A percentile compares a stretch with the other conserved stretches of the same genome.
Evolutionary conservation across 2,113 vertebrate species (phyloP).

Genomic region (Lagopus leucura): DNA sequence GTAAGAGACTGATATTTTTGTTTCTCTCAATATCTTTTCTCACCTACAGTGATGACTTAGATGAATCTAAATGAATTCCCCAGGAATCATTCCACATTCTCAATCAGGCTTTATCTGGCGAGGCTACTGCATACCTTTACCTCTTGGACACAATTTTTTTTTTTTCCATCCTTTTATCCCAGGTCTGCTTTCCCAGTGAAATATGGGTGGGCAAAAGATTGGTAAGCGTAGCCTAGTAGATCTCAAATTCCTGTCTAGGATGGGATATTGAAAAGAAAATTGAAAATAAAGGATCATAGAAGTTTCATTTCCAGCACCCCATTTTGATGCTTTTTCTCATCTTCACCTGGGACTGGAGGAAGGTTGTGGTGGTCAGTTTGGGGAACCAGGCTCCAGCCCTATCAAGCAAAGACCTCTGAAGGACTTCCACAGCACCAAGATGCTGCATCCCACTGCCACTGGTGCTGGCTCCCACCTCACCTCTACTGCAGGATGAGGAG

Average conservation of each 20-base stretch:
- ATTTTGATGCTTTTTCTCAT: neutral
- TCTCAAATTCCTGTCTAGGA: neutral
- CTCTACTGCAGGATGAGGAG: neutral
- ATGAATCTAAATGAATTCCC: neutral
- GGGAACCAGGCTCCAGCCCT: neutral
- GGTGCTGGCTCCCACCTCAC: no score
- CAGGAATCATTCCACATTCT: neutral
- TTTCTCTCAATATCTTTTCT: neutral
- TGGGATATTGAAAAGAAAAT: neutral
- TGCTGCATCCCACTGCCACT: neutral
- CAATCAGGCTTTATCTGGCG: neutral
- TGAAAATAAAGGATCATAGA: neutral
- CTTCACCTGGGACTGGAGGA: neutral
- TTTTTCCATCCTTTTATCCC: neutral
- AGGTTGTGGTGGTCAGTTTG: neutral
- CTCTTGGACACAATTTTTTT: neutral
- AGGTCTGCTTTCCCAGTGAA: neutral
- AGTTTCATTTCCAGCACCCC: neutral
- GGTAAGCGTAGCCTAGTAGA: neutral
- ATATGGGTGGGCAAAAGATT: neutral
- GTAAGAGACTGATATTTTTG: constrained; percentile 47
- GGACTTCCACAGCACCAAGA: neutral
- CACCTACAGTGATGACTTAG: neutral
- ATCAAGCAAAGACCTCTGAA: rapidly evolving
- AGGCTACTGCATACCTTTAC: rapidly evolving